Evolutionary conservation across 1,140 invertebrate species (phyloP).

Genomic region (Drosophila lini): DNA sequence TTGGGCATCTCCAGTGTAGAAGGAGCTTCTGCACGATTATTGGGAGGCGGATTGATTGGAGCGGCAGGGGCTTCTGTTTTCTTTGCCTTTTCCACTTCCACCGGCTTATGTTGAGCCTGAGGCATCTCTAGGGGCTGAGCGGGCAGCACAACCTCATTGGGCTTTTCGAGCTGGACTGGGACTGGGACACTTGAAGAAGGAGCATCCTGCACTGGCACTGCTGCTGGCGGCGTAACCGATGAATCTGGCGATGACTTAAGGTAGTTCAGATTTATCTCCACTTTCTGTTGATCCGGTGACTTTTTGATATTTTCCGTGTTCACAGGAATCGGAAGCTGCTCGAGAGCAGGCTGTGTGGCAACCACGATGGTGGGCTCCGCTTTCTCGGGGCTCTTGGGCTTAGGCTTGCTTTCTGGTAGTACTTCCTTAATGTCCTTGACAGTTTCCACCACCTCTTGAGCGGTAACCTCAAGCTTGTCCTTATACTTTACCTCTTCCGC

Average conservation of each 20-base stretch:
- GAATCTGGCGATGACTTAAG: constrained; percentile 28
- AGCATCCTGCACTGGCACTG: background rate
- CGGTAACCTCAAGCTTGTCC: constrained; percentile 8
- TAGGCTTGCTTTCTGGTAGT: constrained; percentile 15
- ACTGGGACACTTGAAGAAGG: background rate
- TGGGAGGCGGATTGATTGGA: background rate
- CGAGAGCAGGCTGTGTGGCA: background rate
- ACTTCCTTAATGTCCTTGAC: constrained; percentile 17
- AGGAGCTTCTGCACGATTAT: constrained; percentile 3
- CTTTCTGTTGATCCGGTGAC: constrained; percentile 7
- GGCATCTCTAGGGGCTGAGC: background rate
- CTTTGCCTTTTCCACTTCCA: constrained; percentile 12
- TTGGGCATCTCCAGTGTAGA: background rate
- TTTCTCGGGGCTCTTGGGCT: constrained; percentile 30
- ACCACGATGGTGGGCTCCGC: background rate
- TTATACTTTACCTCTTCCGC: constrained; percentile 31
- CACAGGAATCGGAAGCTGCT: background rate
- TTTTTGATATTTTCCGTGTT: constrained; percentile 4
- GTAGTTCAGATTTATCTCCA: constrained; percentile 31
- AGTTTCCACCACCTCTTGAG: constrained; percentile 9
- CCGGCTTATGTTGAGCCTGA: background rate
- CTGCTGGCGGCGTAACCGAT: background rate
- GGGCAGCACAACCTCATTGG: background rate
- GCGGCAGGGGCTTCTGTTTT: constrained; percentile 8
- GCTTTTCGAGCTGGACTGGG: constrained; percentile 7